These are phyloP conservation scores for Epizoanthus scotinus DNA, from an alignment of 92 coral and sea anemone genomes.

Conservation along the genomic window DNA sequence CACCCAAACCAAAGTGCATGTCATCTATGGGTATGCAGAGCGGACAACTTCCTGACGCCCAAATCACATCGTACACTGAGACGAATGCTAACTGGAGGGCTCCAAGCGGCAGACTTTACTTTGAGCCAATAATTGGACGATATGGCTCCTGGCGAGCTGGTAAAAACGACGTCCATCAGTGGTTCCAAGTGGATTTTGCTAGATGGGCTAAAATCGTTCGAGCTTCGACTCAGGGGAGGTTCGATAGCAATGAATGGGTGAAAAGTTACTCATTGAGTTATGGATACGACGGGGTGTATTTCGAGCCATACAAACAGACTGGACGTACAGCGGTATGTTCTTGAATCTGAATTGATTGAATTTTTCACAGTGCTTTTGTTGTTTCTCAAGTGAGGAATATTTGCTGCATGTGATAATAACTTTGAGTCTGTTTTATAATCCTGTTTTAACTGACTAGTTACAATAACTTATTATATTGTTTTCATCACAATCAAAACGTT, in stretches of 20 bases:
- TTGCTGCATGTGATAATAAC: no score
- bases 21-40: constrained; percentile 29
- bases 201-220: constrained; percentile 21
- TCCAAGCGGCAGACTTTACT: constrained; percentile 25
- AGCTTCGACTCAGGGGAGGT: constrained; percentile 10
- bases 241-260: constrained; percentile 23
- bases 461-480: no score
- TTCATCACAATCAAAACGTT: no score
- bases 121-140: neutral
- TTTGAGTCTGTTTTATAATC: no score
- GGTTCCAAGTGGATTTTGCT: constrained; percentile 31
- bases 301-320: constrained; percentile 26
- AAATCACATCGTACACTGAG: constrained; percentile 33
- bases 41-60: constrained; percentile 29
- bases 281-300: constrained; percentile 24
- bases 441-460: no score
- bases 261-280: neutral
- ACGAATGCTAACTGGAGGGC: constrained; percentile 34
- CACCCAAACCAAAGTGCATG: constrained; percentile 30
- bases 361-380: no score
- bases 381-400: no score
- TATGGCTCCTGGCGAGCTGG: constrained; percentile 27
- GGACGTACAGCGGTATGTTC: constrained; percentile 38
- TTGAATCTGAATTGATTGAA: no score
- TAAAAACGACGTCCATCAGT: constrained; percentile 11